A percentile compares a stretch with the other conserved stretches of the same genome.
Evolutionary conservation across 2,888 invertebrate species (phyloP).

Genomic region (Thera britannica): DNA sequence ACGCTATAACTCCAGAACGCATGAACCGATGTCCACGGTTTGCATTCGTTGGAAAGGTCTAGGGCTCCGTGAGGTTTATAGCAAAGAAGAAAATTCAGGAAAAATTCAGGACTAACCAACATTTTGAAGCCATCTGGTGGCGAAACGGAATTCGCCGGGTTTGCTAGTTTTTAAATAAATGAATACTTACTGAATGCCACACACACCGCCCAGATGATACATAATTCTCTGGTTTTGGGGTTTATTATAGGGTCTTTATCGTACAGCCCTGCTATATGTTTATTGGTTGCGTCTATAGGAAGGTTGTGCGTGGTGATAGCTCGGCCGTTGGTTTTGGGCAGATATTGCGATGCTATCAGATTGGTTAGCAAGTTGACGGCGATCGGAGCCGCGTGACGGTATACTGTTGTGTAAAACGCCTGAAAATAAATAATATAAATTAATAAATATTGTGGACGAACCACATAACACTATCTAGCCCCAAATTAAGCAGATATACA

Average conservation of each 20-base stretch:
- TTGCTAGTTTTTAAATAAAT: too few relatives aligned
- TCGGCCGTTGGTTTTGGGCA: conserved; percentile 41
- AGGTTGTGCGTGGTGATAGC: conserved; percentile 52
- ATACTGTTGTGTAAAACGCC: conserved; percentile 78
- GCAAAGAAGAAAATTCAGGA: too few relatives aligned
- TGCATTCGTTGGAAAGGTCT: too few relatives aligned
- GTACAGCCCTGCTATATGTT: background rate
- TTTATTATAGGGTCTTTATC: background rate
- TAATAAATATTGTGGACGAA: background rate
- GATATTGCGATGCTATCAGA: conserved; percentile 51
- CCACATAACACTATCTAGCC: too few relatives aligned
- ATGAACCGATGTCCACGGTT: too few relatives aligned
- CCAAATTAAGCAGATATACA: too few relatives aligned
- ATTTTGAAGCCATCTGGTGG: too few relatives aligned
- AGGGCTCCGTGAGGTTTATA: too few relatives aligned
- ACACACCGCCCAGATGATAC: conserved; percentile 46
- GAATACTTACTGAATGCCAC: conserved; percentile 52
- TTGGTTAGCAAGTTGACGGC: conserved; percentile 80
- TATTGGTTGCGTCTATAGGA: conserved; percentile 43
- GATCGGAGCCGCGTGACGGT: conserved; percentile 82
- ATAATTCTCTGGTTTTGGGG: conserved; percentile 39
- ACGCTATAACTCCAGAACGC: too few relatives aligned
- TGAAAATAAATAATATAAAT: conserved; percentile 38
- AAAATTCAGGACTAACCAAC: too few relatives aligned
- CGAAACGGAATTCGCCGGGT: too few relatives aligned